phyloP scores from a whole-genome alignment of 1,140 invertebrate species.

The Eurosta solidaginis region DNA sequence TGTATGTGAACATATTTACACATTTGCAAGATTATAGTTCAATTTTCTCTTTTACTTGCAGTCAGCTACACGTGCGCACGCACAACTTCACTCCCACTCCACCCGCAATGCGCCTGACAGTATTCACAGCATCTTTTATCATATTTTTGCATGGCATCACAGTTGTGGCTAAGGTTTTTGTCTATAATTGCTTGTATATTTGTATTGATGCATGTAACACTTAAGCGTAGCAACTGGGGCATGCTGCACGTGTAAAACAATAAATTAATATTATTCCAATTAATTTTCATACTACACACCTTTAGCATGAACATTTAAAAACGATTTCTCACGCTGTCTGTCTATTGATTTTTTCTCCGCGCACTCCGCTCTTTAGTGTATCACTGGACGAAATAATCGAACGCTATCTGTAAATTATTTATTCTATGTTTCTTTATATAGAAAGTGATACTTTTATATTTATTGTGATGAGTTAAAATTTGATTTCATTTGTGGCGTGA shows the following conservation, averaged over 20 bases:
- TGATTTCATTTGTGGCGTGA: too few species aligned
- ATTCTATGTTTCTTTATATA: too few species aligned
- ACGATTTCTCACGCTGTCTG: neutral
- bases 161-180: neutral
- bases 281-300: neutral
- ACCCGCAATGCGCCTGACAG: neutral
- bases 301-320: neutral
- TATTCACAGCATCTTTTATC: neutral
- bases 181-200: constrained; percentile 13
- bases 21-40: neutral
- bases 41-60: neutral
- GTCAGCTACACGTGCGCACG: neutral
- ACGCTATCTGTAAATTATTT: too few species aligned
- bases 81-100: neutral
- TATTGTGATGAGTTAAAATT: too few species aligned
- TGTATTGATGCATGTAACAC: constrained; percentile 6
- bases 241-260: constrained; percentile 9
- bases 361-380: neutral
- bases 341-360: neutral
- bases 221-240: neutral
- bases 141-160: neutral
- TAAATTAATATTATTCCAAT: constrained; percentile 20
- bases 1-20: neutral
- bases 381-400: too few species aligned
- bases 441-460: too few species aligned